phyloP scores from a whole-genome alignment of 2,888 invertebrate genomes.

The Zaprionus bogoriensis region DNA sequence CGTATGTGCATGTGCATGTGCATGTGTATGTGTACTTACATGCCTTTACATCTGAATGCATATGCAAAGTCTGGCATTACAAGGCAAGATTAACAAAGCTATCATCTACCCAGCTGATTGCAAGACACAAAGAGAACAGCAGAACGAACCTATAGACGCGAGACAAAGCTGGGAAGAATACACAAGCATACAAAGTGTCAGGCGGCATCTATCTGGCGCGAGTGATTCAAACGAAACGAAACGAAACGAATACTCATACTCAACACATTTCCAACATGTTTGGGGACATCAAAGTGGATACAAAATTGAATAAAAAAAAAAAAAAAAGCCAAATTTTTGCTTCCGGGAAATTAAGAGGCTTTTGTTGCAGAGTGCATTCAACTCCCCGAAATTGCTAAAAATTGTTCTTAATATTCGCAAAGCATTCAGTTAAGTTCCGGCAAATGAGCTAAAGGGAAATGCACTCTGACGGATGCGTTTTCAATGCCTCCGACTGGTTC shows the following conservation, averaged over 20 bases:
- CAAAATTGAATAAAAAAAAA: neutral
- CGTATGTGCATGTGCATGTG: too few species aligned
- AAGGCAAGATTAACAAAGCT: slow-evolving; percentile 23
- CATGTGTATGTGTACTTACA: neutral
- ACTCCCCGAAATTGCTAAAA: slow-evolving; percentile 37
- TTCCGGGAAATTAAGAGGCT: slow-evolving; percentile 21
- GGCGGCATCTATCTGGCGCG: too few species aligned
- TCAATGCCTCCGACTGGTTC: slow-evolving; percentile 10
- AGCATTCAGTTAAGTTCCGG: slow-evolving; percentile 17
- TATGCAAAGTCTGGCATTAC: slow-evolving; percentile 5
- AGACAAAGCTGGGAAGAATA: slow-evolving; percentile 7
- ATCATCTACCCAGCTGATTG: neutral
- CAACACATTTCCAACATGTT: neutral
- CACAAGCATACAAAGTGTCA: too few species aligned
- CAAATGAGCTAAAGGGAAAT: slow-evolving; percentile 28
- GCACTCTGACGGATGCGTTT: slow-evolving; percentile 13
- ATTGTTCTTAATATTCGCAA: slow-evolving; percentile 23
- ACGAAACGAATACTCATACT: too few species aligned
- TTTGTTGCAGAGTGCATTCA: slow-evolving; percentile 46
- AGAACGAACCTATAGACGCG: slow-evolving; percentile 10
- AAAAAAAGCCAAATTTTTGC: neutral
- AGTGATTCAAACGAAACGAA: too few species aligned
- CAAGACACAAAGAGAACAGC: slow-evolving; percentile 15
- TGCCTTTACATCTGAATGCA: too few species aligned
- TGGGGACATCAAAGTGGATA: slow-evolving; percentile 7